Evolutionary conservation across 2,113 vertebrate genomes (phyloP), one percentile per base, ranked within the genome.

Genomic region (Globicephala melas): DNA sequence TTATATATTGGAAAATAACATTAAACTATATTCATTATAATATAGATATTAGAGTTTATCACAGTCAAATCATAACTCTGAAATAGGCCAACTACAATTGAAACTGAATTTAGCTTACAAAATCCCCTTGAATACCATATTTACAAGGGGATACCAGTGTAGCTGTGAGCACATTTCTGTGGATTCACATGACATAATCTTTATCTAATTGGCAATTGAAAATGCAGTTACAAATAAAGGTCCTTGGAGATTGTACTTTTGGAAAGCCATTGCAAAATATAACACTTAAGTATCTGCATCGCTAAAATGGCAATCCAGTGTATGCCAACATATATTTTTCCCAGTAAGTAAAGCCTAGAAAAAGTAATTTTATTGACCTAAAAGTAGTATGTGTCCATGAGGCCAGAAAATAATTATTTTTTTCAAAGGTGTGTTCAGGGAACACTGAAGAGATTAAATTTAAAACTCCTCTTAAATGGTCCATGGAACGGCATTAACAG

Each of bases 401-500:
- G 44, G 62, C 55, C 25, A 92, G 77, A 96, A 96, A 96, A 92
- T 80, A 87, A 96, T 95, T 96, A 63, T 82, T 77, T 93, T 83
- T 95, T 93, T 25, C 77, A 73, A 95, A 94, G 87, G 21, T 88
- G 47, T 89, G 73, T 95, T 97, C 55, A 96, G 84, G 70, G 76
- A 97, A 88, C 73, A 70, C 53, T 94, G n/a, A 77, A 96, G 81
- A 77, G 87, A 97, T 97, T 97, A 96, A 95, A 95, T 96, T 95
- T 97, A 94, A 97, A 97, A 96, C n/a, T 91, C 71, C 25, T 89
- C 67, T 97, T 96, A 97, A 98, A 95, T 92, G 96, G 96, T 96
- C 97, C 98, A 76, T 93, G 92, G 87, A 89, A 96, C 68, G 47
- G 87, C 89, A 97, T 98, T 97, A 97, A 96, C 63, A 95, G 76